Evolutionary conservation across 2,113 vertebrate species (phyloP), one percentile per base, ranked within the genome.

Genomic region (Rhabdomys dilectus): DNA sequence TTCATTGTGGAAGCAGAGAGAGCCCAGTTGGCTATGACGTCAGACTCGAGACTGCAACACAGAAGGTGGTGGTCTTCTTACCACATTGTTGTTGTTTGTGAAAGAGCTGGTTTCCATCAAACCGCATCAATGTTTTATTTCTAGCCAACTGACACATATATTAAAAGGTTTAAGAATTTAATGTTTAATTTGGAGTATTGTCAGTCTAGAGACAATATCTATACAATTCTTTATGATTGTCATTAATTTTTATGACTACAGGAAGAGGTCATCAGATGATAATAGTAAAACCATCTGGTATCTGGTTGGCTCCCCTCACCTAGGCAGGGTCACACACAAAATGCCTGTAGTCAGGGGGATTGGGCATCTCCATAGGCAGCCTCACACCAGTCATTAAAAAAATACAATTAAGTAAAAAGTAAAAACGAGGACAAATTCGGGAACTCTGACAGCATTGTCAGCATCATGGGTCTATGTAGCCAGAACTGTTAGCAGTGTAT

Each of bases 171-270:
- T 80, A 53, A 39, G 45, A n/a, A 51, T 77, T 64, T 62, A 24
- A 39, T 88, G 21, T 84, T 85, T 60, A 68, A 31, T 82, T 82
- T 82, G 29, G 45, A 56, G 45, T 11, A 45, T n/a, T 76, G 5
- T 80, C n/a, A 78, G 1, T 73, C 64, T 42, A 8, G 48, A 34
- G 60, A 56, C 81, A 7, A 42, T 92, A 91, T 75, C 21, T 66
- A 81, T 22, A 68, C 5, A 77, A 34, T 62, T 88, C 75, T 93
- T 88, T 87, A 70, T 15, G 42, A 29, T 29, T 29, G 56, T 73
- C 66, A 66, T 3, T 91, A 73, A 80, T 58, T 92, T 82, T 88
- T 94, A 84, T 22, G 36, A 78, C 5, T 94, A 34, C 82, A n/a
- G 88, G 39, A 77, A 91, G 42, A 77, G 15, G n/a, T 56, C 15